phyloP scores from a whole-genome alignment of 1,140 invertebrate genomes.

The Penaeus indicus region DNA sequence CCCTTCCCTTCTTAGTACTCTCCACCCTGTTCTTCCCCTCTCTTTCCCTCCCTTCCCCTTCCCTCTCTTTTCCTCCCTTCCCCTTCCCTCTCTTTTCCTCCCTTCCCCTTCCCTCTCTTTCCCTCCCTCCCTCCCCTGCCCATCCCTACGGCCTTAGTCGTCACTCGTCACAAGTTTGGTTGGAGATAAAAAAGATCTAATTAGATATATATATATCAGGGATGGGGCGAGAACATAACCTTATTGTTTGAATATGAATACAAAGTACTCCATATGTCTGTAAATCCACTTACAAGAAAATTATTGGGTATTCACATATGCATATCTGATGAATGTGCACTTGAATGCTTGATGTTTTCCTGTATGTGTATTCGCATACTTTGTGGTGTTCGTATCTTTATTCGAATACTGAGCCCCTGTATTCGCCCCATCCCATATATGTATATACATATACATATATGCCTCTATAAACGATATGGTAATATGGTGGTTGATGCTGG shows the following conservation, averaged over 20 bases:
- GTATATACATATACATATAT: conserved; percentile 5
- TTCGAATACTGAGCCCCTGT: conserved; percentile 13
- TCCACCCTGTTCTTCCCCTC: background rate
- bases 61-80: background rate
- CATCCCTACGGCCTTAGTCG: background rate
- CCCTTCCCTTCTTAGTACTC: background rate
- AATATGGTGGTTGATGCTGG: conserved; percentile 61
- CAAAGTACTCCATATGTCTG: too few species aligned
- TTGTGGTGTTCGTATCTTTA: conserved; percentile 5
- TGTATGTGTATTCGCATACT: background rate
- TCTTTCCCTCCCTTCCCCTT: background rate
- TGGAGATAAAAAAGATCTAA: conserved; percentile 39
- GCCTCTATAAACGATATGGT: conserved; percentile 50
- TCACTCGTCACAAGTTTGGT: conserved; percentile 46
- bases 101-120: background rate
- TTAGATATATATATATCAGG: conserved; percentile 43
- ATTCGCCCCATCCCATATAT: background rate
- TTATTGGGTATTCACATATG: too few species aligned
- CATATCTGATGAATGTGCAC: too few species aligned
- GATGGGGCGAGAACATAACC: too few species aligned
- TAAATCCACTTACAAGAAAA: too few species aligned
- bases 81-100: background rate
- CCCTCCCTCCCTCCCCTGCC: background rate
- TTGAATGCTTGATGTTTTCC: too few species aligned
- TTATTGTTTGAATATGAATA: too few species aligned